These are phyloP conservation scores for Mustelus asterias DNA, from an alignment of 2,113 vertebrate species.

Conservation along the genomic window DNA sequence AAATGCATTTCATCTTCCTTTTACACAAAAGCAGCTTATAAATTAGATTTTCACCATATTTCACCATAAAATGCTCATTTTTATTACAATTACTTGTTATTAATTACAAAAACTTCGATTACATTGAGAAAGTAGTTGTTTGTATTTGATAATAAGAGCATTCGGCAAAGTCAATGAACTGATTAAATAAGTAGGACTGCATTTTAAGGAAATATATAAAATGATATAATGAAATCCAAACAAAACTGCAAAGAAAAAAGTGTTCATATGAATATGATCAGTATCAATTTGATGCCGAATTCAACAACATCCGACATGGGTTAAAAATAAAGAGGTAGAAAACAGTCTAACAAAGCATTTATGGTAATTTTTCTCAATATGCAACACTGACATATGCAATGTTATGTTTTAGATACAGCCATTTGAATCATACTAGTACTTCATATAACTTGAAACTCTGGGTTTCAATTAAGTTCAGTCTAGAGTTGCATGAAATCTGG, in stretches of 20 bases:
- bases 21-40: neutral
- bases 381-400: neutral
- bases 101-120: neutral
- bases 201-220: slow-evolving; percentile 14
- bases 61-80: neutral
- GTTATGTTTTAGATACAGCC: neutral
- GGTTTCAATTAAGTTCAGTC: neutral
- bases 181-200: neutral
- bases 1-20: neutral
- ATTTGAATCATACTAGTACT: neutral
- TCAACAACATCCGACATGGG: neutral
- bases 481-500: slow-evolving; percentile 41
- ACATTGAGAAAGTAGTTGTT: neutral
- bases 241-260: neutral
- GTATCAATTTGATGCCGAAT: neutral
- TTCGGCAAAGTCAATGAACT: neutral
- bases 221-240: neutral
- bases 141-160: neutral
- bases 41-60: neutral
- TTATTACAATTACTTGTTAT: neutral
- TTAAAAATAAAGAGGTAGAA: neutral
- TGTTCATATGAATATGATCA: neutral
- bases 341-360: neutral
- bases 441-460: neutral
- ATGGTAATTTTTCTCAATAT: neutral